Evolutionary conservation across 2,888 invertebrate species (phyloP).

Genomic region (Pardosa pseudoannulata): DNA sequence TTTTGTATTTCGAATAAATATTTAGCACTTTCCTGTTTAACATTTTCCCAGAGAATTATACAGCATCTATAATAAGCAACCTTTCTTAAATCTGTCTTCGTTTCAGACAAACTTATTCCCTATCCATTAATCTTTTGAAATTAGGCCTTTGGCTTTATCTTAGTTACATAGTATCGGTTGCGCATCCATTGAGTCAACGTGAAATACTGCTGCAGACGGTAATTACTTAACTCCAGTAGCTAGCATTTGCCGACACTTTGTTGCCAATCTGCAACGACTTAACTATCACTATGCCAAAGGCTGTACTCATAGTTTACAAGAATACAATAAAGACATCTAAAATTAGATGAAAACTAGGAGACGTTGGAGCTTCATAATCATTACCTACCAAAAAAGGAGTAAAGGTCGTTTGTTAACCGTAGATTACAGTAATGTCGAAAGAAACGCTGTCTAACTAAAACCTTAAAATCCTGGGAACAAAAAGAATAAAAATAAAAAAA

Average conservation of each 20-base stretch:
- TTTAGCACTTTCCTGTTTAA: too few relatives aligned
- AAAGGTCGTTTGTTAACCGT: too few relatives aligned
- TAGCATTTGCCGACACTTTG: background rate
- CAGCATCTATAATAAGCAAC: too few relatives aligned
- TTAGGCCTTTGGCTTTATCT: background rate
- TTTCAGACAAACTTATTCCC: background rate
- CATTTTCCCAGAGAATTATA: too few relatives aligned
- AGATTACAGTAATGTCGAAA: too few relatives aligned
- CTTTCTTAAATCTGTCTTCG: background rate
- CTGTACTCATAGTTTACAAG: background rate
- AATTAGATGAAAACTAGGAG: background rate
- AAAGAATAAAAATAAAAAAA: too few relatives aligned
- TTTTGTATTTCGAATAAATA: too few relatives aligned
- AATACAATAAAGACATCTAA: constrained; percentile 9
- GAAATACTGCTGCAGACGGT: background rate
- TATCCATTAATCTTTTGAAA: background rate
- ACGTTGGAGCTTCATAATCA: background rate
- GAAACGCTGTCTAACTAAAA: too few relatives aligned
- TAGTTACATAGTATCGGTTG: background rate
- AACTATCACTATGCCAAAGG: constrained; percentile 5
- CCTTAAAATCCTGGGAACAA: too few relatives aligned
- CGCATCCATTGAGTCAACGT: background rate
- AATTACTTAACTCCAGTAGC: constrained; percentile 17
- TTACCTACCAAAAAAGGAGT: background rate
- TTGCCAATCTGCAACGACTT: background rate